phyloP scores from a whole-genome alignment of 2,797 vertebrate species.

The Sebastes steindachneri region DNA sequence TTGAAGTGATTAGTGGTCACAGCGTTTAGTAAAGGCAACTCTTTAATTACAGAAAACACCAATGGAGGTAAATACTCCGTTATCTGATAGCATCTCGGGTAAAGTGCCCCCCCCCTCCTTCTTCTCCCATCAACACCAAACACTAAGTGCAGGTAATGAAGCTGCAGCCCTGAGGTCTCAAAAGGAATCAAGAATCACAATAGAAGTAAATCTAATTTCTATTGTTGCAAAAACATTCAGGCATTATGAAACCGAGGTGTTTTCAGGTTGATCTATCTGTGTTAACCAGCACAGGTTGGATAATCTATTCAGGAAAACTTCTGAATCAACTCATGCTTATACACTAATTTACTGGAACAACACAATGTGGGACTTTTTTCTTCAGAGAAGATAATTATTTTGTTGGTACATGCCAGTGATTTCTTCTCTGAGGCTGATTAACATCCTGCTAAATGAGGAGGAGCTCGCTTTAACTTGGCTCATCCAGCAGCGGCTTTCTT shows the following conservation, averaged over 20 bases:
- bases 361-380: not conserved
- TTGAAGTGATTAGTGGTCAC: conserved; percentile 68
- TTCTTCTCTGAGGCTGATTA: conserved; percentile 38
- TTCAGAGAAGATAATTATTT: not conserved
- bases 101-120: conserved; percentile 20
- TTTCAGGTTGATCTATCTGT: not conserved
- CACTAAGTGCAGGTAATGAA: conserved; percentile 54
- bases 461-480: conserved; percentile 10
- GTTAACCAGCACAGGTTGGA: not conserved
- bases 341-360: not conserved
- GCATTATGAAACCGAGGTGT: not conserved
- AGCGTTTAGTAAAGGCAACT: conserved; percentile 66
- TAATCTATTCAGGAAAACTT: not conserved
- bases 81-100: conserved; percentile 80
- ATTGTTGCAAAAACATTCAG: conserved; percentile 19
- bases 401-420: not conserved
- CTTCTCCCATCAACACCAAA: conserved; percentile 47
- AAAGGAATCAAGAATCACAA: conserved; percentile 66
- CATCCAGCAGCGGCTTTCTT: conserved; percentile 11
- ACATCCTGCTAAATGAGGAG: conserved; percentile 48
- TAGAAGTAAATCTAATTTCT: conserved; percentile 34
- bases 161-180: conserved; percentile 56
- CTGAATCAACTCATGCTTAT: too few relatives aligned
- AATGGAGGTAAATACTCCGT: conserved; percentile 73
- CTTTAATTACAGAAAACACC: conserved; percentile 79